Base-by-base conservation (phyloP, 2,113 vertebrate species). In the Ploceus nigricollis region DNA sequence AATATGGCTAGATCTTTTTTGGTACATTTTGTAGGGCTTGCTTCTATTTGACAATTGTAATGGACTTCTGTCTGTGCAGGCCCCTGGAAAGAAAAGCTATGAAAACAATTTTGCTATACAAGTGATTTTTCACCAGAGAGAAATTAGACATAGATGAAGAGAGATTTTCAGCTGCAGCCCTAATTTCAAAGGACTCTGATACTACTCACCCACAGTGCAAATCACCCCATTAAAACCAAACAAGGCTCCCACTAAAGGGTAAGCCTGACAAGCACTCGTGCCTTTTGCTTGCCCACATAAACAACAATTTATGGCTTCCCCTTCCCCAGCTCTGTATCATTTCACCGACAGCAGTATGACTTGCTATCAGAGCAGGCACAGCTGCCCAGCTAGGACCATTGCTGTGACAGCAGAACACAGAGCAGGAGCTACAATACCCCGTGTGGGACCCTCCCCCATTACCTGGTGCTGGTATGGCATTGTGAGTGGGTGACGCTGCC, bases 401-500 rank as follows among this genome's bases (percentile, higher is more conserved):
- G 35, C 15, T 1, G 0, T 44, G 64, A 45, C 18, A 45, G 39
- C 27, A 68, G 66, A 37, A 35, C 33, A 50, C 14, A 31, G 19
- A 47, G 27, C 21, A 21, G 8, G 23, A 82, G 44, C 65, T 68
- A 40, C 40, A 68, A 15, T 5, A 19, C 1, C 22, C 42, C 13
- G 5, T 22, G 40, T 42, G 57, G 31, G 82, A 97, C 97, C 96
- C 94, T 50, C 14, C 16, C 61, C 58, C 37, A 28, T 97, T 97
- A 99, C 99, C 99, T 98, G 99, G 97, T 54, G 99, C 97, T 83
- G 99, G 94, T 85, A 99, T 98, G 93, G 99, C 48, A 53, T 98
- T 99, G 97, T 99, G 99, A 40, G 99, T 98, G 68, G 99, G 99
- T 20, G 99, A 99, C 0, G 98, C 98, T 91, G 99, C 97, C 97